These are phyloP conservation scores for Lasiurus borealis DNA, from an alignment of 2,113 vertebrate species.

Conservation along the genomic window DNA sequence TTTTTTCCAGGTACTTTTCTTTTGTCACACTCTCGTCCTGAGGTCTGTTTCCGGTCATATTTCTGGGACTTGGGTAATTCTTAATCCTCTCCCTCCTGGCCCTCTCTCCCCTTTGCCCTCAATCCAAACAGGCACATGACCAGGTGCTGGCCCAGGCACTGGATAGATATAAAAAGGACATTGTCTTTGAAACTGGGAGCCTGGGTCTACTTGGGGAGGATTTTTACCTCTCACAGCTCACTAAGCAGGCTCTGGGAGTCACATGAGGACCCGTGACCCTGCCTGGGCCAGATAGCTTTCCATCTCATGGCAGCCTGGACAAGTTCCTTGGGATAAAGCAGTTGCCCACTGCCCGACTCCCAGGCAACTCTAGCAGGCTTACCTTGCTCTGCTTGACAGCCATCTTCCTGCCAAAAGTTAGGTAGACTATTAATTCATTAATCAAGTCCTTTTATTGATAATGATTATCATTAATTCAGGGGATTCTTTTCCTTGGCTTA, in stretches of 20 bases:
- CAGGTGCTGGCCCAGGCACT: constrained; percentile 56
- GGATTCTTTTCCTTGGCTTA: background rate
- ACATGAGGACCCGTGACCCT: constrained; percentile 67
- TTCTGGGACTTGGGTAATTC: constrained; percentile 63
- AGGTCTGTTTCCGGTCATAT: constrained; percentile 47
- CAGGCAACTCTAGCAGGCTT: background rate
- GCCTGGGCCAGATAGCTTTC: constrained; percentile 33
- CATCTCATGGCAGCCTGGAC: background rate
- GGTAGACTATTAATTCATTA: background rate
- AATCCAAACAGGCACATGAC: constrained; percentile 77
- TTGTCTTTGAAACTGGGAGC: constrained; percentile 71
- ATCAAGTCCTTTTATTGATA: background rate
- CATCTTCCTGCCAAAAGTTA: background rate
- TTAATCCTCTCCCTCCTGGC: constrained; percentile 57
- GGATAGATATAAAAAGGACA: constrained; percentile 75
- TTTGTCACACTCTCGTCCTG: constrained; percentile 13
- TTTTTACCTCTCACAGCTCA: constrained; percentile 59
- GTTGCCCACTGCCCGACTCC: background rate
- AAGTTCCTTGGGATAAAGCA: constrained; percentile 28
- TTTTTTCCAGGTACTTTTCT: background rate
- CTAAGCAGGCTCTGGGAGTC: constrained; percentile 72
- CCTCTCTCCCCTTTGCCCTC: constrained; percentile 72
- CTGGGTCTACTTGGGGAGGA: constrained; percentile 52
- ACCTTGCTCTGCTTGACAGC: background rate
- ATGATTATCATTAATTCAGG: background rate